Base-by-base conservation (phyloP, 2,888 invertebrate species). In the Pteria penguin region DNA sequence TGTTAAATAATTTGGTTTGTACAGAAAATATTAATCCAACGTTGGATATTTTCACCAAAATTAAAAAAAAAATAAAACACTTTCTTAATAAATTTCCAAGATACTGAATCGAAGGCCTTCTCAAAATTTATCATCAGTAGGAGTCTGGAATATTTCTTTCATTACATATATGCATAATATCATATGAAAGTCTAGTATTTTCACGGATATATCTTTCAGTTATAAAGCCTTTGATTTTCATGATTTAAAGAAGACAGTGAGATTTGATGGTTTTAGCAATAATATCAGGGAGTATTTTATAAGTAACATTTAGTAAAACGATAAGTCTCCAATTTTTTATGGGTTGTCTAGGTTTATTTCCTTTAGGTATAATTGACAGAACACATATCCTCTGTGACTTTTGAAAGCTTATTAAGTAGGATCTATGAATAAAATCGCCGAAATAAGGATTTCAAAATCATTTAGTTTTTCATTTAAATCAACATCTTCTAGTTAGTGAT, bases 21-120 rank as follows among this genome's bases (percentile, higher is more conserved):
- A 18, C n/a, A 55, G 18, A 55, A 55, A 3, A 55, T 55, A 55
- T 55, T 24, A 22, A 55, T 55, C 55, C 55, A 55, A 22, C 18
- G 55, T 18, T 55, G 55, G 55, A 55, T n/a, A n/a, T n/a, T n/a
- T n/a, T n/a, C n/a, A n/a, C 55, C 55, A 55, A 55, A 55, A 18
- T 55, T 55, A 18, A 8, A 55, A 8, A 8, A 55, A 8, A 8
- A 55, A 8, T 55, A 22, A 22, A 55, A 18, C n/a, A 55, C 55
- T 22, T 55, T 55, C 24, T 24, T 55, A 8, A 55, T 55, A 18
- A 55, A 55, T 55, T 55, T 55, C 18, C 18, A 55, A 8, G 55
- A 4, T 24, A 55, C 55, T 18, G 55, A 55, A 55, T 55, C 55
- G 24, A 55, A 55, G n/a, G 55, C 55, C 24, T 55, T 55, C 24